phyloP scores from a whole-genome alignment of 30 jellyfish, hydroid and myxozoan genomes.

The Clytia hemisphaerica region DNA sequence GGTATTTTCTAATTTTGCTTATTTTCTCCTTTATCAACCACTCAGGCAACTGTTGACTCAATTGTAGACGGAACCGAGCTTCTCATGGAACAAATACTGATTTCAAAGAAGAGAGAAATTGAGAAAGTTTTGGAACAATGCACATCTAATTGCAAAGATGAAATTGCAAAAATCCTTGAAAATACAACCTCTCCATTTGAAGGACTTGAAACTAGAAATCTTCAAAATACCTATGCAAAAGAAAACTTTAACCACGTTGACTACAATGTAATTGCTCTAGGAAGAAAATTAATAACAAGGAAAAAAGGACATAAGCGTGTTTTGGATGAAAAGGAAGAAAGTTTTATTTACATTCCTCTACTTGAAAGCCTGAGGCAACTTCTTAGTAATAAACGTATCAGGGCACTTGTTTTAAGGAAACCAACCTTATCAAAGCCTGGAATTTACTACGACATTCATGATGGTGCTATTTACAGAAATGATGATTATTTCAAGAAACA shows the following conservation, averaged over 20 bases:
- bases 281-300: constrained; percentile 12
- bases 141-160: background rate
- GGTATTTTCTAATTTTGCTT: background rate
- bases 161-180: background rate
- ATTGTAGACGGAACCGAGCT: background rate
- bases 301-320: background rate
- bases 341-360: constrained; percentile 16
- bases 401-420: background rate
- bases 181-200: constrained; percentile 2
- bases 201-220: constrained; percentile 10
- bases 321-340: constrained; percentile 3
- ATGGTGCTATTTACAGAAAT: constrained; percentile 9
- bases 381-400: constrained; percentile 4
- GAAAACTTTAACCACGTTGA: constrained; percentile 22
- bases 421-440: constrained; percentile 6
- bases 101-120: background rate
- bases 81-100: constrained; percentile 4
- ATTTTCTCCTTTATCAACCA: too few species aligned
- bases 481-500: background rate
- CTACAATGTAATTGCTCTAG: constrained; percentile 2
- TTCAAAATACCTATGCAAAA: constrained; percentile 9
- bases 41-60: background rate
- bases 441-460: constrained; percentile 8
- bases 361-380: constrained; percentile 24
- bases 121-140: background rate